A percentile compares a stretch with the other conserved stretches of the same genome.
Conservation (phyloP, 2,797 vertebrate species). For the Chiloscyllium punctatum region DNA sequence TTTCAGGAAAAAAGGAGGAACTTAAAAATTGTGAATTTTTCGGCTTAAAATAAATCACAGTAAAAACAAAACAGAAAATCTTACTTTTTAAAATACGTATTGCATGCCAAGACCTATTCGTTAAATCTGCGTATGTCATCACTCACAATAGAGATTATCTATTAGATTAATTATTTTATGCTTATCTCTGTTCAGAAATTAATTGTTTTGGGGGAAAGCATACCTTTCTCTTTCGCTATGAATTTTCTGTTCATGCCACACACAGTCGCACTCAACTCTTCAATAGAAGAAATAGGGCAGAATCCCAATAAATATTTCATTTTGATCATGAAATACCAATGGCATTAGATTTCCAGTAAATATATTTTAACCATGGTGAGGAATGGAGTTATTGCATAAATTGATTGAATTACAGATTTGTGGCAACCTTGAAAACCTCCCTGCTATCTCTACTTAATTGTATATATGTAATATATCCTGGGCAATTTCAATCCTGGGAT, state of each 20-base stretch:
- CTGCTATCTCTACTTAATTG: not conserved
- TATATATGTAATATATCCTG: not conserved
- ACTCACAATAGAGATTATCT: not conserved
- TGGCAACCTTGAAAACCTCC: not conserved
- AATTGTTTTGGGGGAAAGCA: not conserved
- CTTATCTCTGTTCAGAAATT: not conserved
- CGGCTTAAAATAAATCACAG: not conserved
- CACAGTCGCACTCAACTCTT: not conserved
- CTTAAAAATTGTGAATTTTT: not conserved
- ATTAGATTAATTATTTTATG: not conserved
- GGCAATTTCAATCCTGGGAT: not conserved
- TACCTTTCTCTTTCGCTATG: not conserved
- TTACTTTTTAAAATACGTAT: not conserved
- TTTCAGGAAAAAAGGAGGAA: not conserved
- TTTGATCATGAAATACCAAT: not conserved
- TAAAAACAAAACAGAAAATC: not conserved
- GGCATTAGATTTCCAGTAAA: not conserved
- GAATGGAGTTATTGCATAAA: not conserved
- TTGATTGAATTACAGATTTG: not conserved
- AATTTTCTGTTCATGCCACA: not conserved
- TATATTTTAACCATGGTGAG: not conserved
- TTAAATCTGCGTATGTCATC: not conserved
- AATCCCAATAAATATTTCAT: not conserved
- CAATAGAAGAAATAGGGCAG: not conserved
- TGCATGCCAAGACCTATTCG: not conserved